Evolutionary conservation across 2,888 invertebrate species (phyloP), one percentile per base, ranked within the genome.

Genomic region (Tetranychus truncatus): DNA sequence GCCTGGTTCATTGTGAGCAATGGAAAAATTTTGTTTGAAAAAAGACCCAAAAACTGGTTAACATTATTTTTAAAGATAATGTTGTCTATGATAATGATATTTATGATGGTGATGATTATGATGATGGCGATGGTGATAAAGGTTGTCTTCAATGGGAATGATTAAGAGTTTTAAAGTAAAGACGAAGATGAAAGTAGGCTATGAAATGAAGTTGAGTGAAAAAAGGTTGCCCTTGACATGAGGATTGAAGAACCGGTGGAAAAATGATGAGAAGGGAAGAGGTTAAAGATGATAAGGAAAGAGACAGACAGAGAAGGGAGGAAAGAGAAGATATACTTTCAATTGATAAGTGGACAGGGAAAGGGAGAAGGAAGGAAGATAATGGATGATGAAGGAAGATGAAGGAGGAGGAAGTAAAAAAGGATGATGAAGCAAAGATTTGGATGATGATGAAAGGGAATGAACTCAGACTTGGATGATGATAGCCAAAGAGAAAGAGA

Each of bases 361-460:
- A n/a, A 67, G 67, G n/a, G 67, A 67, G 67, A 67, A n/a, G 15
- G 55, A 55, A 55, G 55, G 34, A 34, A 34, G n/a, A n/a, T 18
- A n/a, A 65, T 15, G n/a, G 66, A 65, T 15, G 21, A 21, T 9
- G 67, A n/a, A n/a, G 21, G 67, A 67, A n/a, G n/a, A 21, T 8
- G 67, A 69, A 21, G 34, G 21, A 21, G 9, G 69, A 11, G 20
- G 69, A 69, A 24, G n/a, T 69, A 69, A 69, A 46, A 15, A 55
- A 55, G 9, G 55, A 55, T 55, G 55, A 55, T 55, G 55, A 55
- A 69, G 69, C 69, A 18, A 66, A 20, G n/a, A 66, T 66, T 66
- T 66, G 66, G 20, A 66, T 7, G 66, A 66, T 66, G 66, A n/a
- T 65, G 66, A 67, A 67, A 69, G 69, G 34, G 69, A 69, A 24